These are phyloP conservation scores for Nomada goodeniana DNA, from an alignment of 2,888 invertebrate species.

Conservation along the genomic window DNA sequence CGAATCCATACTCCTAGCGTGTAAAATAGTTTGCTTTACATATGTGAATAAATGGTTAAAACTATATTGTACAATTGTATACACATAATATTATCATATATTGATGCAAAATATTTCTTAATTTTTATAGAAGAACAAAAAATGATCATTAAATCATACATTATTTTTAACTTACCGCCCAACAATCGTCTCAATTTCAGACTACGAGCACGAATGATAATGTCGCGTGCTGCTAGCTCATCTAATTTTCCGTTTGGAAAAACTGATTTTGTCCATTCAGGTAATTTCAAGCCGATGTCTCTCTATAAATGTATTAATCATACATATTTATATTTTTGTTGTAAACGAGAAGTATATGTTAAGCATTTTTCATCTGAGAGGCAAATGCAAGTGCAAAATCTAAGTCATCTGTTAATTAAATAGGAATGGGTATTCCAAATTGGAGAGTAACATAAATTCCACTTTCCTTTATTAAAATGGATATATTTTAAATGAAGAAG, in stretches of 20 bases:
- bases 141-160: background rate
- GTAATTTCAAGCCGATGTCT: conserved; percentile 85
- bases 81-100: too few species aligned
- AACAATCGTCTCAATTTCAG: conserved; percentile 37
- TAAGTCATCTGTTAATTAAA: too few species aligned
- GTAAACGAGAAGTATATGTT: too few species aligned
- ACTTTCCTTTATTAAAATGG: background rate
- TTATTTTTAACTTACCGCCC: conserved; percentile 35
- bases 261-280: conserved; percentile 86
- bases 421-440: too few species aligned
- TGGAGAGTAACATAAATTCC: too few species aligned
- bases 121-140: too few species aligned
- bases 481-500: background rate
- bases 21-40: background rate
- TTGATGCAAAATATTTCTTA: too few species aligned
- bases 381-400: too few species aligned
- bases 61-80: background rate
- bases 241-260: conserved; percentile 83
- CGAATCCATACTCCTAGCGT: conserved; percentile 46
- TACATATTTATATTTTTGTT: background rate
- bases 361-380: too few species aligned
- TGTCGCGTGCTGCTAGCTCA: conserved; percentile 35
- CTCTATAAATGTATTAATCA: conserved; percentile 28
- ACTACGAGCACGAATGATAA: conserved; percentile 34
- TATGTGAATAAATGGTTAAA: background rate